A percentile compares a stretch with the other conserved stretches of the same genome.
These are phyloP conservation scores for Campoletis raptor DNA, from an alignment of 2,888 invertebrate species.

Conservation along the genomic window DNA sequence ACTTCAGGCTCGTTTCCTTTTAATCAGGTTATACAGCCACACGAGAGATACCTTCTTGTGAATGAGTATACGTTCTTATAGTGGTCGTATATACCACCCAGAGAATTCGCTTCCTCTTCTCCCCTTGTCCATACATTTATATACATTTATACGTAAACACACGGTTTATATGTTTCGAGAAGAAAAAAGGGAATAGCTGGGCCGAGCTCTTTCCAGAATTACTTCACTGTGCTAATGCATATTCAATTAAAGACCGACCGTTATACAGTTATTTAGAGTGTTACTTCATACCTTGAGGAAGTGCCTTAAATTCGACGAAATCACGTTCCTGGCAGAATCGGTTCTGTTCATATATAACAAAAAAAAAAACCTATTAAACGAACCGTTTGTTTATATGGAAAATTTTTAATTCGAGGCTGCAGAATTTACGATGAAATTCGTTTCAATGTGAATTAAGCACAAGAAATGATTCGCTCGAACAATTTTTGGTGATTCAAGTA, in stretches of 20 bases:
- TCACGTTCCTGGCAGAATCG: not conserved
- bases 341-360: not conserved
- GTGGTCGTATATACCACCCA: conserved; percentile 35
- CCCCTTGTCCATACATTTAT: conserved; percentile 1
- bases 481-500: not conserved
- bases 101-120: conserved; percentile 41
- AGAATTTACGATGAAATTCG: not conserved
- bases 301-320: conserved; percentile 36
- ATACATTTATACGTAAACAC: not conserved
- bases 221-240: conserved; percentile 68
- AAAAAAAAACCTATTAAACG: no score
- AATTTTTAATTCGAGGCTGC: not conserved
- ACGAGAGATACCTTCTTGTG: conserved; percentile 57
- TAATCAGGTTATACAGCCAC: conserved; percentile 74
- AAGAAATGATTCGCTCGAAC: not conserved
- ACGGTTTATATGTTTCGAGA: not conserved
- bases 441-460: not conserved
- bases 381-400: not conserved
- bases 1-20: conserved; percentile 63
- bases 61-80: conserved; percentile 57
- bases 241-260: conserved; percentile 71
- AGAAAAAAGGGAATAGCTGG: conserved; percentile 32
- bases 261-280: conserved; percentile 60
- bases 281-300: conserved; percentile 64
- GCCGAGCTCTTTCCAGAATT: conserved; percentile 62